Percentiles rank a stretch among this genome's conserved stretches.
phyloP scores from a whole-genome alignment of 2,113 vertebrate species.

The Cavia aperea region DNA sequence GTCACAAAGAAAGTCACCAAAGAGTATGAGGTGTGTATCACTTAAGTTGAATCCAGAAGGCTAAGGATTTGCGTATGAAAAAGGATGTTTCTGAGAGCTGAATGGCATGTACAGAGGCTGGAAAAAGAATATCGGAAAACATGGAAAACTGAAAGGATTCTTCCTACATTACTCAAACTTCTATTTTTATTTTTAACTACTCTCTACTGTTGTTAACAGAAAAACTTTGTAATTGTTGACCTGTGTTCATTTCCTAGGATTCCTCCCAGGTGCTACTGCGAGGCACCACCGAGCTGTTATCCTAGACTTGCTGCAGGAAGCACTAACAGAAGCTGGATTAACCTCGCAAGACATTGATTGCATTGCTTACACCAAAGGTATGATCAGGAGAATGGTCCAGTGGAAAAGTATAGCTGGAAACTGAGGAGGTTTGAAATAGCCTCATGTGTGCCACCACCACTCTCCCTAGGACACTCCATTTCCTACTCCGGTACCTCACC shows the following conservation, averaged over 20 bases:
- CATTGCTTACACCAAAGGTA: slow-evolving; percentile 91
- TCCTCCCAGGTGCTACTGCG: slow-evolving; percentile 88
- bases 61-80: not conserved
- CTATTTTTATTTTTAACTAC: not conserved
- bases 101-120: not conserved
- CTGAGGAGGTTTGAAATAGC: not conserved
- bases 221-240: not conserved
- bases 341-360: slow-evolving; percentile 84
- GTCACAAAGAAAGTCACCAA: not conserved
- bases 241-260: slow-evolving; percentile 74
- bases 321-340: slow-evolving; percentile 81
- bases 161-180: not conserved
- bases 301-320: slow-evolving; percentile 84
- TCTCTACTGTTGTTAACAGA: not conserved
- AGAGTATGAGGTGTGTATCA: not conserved
- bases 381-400: not conserved
- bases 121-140: slow-evolving; percentile 5
- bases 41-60: not conserved
- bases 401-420: not conserved
- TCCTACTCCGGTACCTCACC: not conserved
- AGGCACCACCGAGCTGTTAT: slow-evolving; percentile 85
- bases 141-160: not conserved
- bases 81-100: not conserved
- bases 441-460: not conserved
- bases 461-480: not conserved